These are phyloP conservation scores for Scaptomyza graminum DNA, from an alignment of 1,140 invertebrate species.

Conservation along the genomic window DNA sequence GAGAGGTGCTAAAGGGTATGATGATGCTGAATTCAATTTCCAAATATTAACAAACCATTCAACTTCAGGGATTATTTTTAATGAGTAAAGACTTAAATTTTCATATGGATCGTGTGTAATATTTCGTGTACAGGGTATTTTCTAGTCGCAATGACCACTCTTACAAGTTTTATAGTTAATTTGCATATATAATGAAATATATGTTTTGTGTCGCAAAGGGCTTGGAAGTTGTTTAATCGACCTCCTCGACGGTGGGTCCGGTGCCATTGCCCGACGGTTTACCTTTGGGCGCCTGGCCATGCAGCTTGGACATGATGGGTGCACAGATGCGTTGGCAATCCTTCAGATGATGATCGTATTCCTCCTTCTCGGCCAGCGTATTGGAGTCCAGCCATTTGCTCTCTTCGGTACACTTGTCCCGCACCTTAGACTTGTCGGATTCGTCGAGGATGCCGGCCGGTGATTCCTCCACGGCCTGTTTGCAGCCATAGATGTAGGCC, in stretches of 20 bases:
- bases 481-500: conserved; percentile 92
- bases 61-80: too few species aligned
- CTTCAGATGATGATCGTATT: conserved; percentile 90
- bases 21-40: too few species aligned
- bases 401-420: conserved; percentile 86
- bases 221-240: conserved; percentile 55
- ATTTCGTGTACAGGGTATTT: too few species aligned
- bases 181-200: conserved; percentile 44
- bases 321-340: conserved; percentile 89
- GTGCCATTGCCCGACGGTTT: conserved; percentile 72
- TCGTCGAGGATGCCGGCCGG: conserved; percentile 87
- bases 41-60: too few species aligned
- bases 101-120: too few species aligned
- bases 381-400: conserved; percentile 86
- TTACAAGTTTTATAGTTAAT: conserved; percentile 5
- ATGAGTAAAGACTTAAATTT: too few species aligned
- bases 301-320: conserved; percentile 91
- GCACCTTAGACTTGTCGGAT: conserved; percentile 86
- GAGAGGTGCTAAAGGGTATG: too few species aligned
- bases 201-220: conserved; percentile 13
- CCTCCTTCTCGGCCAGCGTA: conserved; percentile 89
- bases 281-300: conserved; percentile 83
- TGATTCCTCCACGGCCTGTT: conserved; percentile 88
- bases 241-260: conserved; percentile 75
- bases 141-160: too few species aligned